phyloP scores from a whole-genome alignment of 2,888 invertebrate genomes.

The Andricus curvator region DNA sequence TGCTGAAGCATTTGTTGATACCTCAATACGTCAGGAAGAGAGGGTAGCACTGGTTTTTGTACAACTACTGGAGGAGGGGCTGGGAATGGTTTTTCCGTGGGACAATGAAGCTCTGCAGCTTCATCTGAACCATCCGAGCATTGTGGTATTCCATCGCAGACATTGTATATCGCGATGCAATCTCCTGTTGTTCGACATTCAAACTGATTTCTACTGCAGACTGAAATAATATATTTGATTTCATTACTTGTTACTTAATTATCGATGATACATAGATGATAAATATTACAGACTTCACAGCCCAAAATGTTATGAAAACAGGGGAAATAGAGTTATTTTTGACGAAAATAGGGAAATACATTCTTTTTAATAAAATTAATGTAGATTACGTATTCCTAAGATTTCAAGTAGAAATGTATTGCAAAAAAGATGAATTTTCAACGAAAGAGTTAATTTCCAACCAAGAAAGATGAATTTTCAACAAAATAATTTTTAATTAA shows the following conservation, averaged over 20 bases:
- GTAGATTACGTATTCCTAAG: too few relatives aligned
- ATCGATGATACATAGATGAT: too few relatives aligned
- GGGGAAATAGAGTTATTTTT: too few relatives aligned
- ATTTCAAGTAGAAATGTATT: too few relatives aligned
- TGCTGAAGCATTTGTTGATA: slow-evolving; percentile 70
- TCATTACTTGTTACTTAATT: background rate
- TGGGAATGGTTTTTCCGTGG: slow-evolving; percentile 79
- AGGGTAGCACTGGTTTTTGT: slow-evolving; percentile 57
- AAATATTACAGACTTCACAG: too few relatives aligned
- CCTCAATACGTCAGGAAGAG: slow-evolving; percentile 61
- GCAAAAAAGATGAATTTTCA: too few relatives aligned
- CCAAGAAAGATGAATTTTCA: too few relatives aligned
- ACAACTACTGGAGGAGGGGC: slow-evolving; percentile 67
- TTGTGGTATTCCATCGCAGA: slow-evolving; percentile 95
- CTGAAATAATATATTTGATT: slow-evolving; percentile 45
- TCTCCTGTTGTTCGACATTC: slow-evolving; percentile 91
- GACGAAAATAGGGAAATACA: too few relatives aligned
- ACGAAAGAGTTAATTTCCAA: too few relatives aligned
- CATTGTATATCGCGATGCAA: slow-evolving; percentile 97
- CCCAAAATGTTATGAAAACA: too few relatives aligned
- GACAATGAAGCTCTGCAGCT: slow-evolving; percentile 90
- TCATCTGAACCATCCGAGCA: slow-evolving; percentile 96
- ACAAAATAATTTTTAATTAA: too few relatives aligned
- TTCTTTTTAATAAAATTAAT: too few relatives aligned
- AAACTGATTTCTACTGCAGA: slow-evolving; percentile 92